phyloP scores from a whole-genome alignment of 1,140 invertebrate species.

The Listronotus oregonensis region DNA sequence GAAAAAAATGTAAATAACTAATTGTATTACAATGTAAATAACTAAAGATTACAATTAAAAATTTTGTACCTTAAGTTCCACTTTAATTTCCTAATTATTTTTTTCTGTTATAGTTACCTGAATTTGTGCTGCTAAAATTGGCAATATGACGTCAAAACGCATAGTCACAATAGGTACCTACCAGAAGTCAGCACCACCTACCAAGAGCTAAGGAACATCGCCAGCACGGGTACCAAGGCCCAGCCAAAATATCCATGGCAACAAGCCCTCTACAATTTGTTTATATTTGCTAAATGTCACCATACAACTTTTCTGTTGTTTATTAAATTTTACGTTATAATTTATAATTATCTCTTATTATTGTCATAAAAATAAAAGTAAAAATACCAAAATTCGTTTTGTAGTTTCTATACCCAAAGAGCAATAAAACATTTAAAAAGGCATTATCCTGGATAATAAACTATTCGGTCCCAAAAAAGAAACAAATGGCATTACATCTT shows the following conservation, averaged over 20 bases:
- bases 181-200: slow-evolving; percentile 19
- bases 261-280: neutral
- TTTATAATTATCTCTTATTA: slow-evolving; percentile 17
- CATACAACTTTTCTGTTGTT: slow-evolving; percentile 16
- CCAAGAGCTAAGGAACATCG: slow-evolving; percentile 11
- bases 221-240: neutral
- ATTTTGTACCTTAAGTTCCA: neutral
- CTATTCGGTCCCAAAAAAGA: too few species aligned
- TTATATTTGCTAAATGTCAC: slow-evolving; percentile 7
- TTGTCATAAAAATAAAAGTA: slow-evolving; percentile 26
- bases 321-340: slow-evolving; percentile 27
- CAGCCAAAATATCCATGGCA: slow-evolving; percentile 7
- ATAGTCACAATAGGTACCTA: neutral
- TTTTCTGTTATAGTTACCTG: slow-evolving; percentile 39
- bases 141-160: neutral
- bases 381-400: slow-evolving; percentile 7
- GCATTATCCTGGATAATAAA: too few species aligned
- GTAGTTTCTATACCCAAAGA: too few species aligned
- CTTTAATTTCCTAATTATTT: neutral
- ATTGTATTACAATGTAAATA: too few species aligned
- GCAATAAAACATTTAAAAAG: too few species aligned
- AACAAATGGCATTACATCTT: too few species aligned
- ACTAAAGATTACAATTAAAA: too few species aligned
- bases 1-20: too few species aligned
- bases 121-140: slow-evolving; percentile 37